phyloP scores from a whole-genome alignment of 2,797 vertebrate genomes.

The Betta splendens region DNA sequence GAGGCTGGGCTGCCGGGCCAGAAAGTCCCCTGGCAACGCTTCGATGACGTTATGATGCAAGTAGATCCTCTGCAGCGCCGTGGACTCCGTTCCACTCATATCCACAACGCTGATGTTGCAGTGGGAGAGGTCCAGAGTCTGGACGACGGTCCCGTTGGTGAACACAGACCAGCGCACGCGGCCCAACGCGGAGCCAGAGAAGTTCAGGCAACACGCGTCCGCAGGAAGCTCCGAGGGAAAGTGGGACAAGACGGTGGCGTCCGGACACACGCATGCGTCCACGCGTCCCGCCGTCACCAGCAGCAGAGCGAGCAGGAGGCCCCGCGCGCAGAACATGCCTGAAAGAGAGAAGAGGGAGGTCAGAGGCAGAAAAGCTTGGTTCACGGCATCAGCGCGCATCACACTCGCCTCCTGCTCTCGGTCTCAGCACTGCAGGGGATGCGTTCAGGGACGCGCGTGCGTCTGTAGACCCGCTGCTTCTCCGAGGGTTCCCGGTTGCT shows the following conservation, averaged over 20 bases:
- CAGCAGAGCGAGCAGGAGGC: constrained; percentile 57
- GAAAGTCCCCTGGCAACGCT: constrained; percentile 81
- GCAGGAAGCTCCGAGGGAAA: constrained; percentile 66
- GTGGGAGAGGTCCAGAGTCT: constrained; percentile 84
- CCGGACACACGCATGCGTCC: constrained; percentile 80
- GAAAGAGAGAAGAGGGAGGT: constrained; percentile 49
- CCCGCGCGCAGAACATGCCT: constrained; percentile 59
- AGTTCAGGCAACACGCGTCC: constrained; percentile 86
- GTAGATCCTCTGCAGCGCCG: constrained; percentile 76
- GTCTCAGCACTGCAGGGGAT: constrained; percentile 32
- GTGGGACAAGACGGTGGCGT: constrained; percentile 65
- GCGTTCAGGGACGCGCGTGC: constrained; percentile 45
- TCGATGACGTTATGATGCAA: constrained; percentile 81
- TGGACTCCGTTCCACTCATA: neutral
- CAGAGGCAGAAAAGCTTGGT: constrained; percentile 13
- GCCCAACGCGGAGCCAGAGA: constrained; percentile 81
- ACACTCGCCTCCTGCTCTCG: constrained; percentile 34
- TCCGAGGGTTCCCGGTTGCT: constrained; percentile 69
- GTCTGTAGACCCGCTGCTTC: constrained; percentile 56
- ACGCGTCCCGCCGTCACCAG: constrained; percentile 42
- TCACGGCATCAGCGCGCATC: neutral
- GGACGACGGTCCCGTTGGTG: constrained; percentile 62
- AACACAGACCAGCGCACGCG: constrained; percentile 81
- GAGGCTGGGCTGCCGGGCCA: constrained; percentile 77
- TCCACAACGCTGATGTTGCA: constrained; percentile 80